Conservation (phyloP, 2,888 invertebrate genomes). For the Xylota segnis region DNA sequence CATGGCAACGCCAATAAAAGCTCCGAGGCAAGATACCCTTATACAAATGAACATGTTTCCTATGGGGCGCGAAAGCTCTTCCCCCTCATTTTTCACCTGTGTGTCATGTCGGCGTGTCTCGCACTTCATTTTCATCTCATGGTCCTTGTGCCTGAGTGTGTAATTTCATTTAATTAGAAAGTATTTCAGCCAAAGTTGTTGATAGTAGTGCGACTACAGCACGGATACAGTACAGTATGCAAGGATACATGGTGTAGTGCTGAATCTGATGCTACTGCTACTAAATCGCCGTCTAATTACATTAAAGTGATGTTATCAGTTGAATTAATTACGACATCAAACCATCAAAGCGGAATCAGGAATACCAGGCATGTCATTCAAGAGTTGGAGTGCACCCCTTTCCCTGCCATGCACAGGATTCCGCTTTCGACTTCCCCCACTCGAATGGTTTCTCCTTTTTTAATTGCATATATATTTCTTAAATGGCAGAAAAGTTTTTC, state of each 20-base stretch:
- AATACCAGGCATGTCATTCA: background rate
- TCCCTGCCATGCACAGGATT: background rate
- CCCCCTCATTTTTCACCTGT: constrained; percentile 2
- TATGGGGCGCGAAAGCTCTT: background rate
- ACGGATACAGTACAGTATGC: background rate
- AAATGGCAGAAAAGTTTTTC: background rate
- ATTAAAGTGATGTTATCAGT: constrained; percentile 66
- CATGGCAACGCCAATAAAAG: constrained; percentile 53
- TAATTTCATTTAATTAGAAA: constrained; percentile 67
- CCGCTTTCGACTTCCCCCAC: background rate
- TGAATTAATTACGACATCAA: constrained; percentile 47
- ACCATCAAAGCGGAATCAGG: constrained; percentile 29
- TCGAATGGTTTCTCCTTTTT: background rate
- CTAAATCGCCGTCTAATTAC: constrained; percentile 61
- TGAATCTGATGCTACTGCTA: background rate
- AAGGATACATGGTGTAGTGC: background rate
- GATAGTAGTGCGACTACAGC: constrained; percentile 11
- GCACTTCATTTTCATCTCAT: constrained; percentile 46
- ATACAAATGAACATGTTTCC: constrained; percentile 8
- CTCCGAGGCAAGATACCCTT: background rate
- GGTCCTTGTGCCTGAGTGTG: constrained; percentile 31
- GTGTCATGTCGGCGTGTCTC: constrained; percentile 5
- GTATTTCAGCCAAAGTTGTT: constrained; percentile 35
- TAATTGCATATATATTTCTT: constrained; percentile 3
- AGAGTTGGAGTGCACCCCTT: background rate